Evolutionary conservation across 2,888 invertebrate genomes (phyloP).

Genomic region (Macaria notata): DNA sequence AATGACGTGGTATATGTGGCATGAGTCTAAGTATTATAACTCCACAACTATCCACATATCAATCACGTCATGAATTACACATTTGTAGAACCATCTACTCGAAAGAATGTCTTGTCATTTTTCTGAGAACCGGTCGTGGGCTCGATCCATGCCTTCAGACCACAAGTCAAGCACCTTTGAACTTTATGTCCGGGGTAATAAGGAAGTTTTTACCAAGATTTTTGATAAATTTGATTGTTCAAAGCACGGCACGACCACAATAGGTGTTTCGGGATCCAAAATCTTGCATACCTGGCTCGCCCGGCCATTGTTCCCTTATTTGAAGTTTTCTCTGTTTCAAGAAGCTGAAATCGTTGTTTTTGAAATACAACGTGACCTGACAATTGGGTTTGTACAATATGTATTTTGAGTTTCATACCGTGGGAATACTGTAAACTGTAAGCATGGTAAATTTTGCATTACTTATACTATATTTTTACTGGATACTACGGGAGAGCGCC

Average conservation of each 20-base stretch:
- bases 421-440: constrained; percentile 1
- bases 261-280: constrained; percentile 54
- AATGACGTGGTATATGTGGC: neutral
- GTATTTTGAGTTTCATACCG: constrained; percentile 27
- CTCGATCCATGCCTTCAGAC: constrained; percentile 44
- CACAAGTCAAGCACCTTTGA: constrained; percentile 37
- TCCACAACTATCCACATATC: constrained; percentile 12
- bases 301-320: constrained; percentile 55
- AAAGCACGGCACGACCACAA: constrained; percentile 49
- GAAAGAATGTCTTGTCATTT: constrained; percentile 63
- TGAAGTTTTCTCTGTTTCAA: constrained; percentile 52
- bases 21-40: neutral
- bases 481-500: too few relatives aligned
- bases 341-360: constrained; percentile 34
- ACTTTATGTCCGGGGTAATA: constrained; percentile 33
- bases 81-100: constrained; percentile 41
- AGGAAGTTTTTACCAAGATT: constrained; percentile 18
- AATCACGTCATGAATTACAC: constrained; percentile 30
- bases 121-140: constrained; percentile 68
- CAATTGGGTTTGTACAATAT: constrained; percentile 45
- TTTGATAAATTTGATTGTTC: constrained; percentile 10
- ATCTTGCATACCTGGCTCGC: constrained; percentile 53
- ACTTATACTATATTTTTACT: too few relatives aligned
- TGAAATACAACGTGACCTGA: constrained; percentile 53
- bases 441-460: too few relatives aligned